Evolutionary conservation across 2,113 vertebrate genomes (phyloP), one percentile per base, ranked within the genome.

Genomic region (Pandion haliaetus): DNA sequence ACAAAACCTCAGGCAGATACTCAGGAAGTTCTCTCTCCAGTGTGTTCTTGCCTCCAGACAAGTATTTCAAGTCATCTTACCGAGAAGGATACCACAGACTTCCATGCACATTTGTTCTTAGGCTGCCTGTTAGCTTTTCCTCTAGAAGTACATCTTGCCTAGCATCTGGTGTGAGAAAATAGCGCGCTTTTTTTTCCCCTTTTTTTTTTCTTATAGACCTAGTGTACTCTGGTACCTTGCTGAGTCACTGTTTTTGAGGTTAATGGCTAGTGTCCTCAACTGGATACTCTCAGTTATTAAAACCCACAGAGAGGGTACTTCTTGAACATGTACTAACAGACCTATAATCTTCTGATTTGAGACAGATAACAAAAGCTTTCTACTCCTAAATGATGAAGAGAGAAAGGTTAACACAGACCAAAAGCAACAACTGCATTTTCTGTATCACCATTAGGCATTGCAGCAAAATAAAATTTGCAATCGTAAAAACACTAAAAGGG

Each of bases 391-490:
- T 79, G 62, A 80, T 0, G 2, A 89, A 69, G 59, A 89, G 76
- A 83, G 85, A 94, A 85, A 97, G 58, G 62, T 94, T 96, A 95
- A 78, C 57, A 45, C 65, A 62, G 49, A 93, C 71, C 25, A 85
- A 93, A 90, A 38, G 16, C 62, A 92, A 66, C 52, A 71, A 74
- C 36, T 87, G 84, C 83, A 80, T 77, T 94, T 96, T 97, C 74
- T 45, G 9, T 77, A 76, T 90, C 79, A 88, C 70, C 71, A 7
- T 71, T 32, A 47, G 25, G 54, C 69, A 54, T 0, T 49, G 72
- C 23, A 91, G 77, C 67, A 97, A 95, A 97, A 95, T 94, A 95
- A 95, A 97, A 96, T 94, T 87, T 92, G 71, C 81, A 95, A 81
- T 84, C 65, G 44, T 88, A 97, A 96, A 95, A 97, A 95, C 36